Percentiles rank a stretch among this genome's conserved stretches.
Conservation (phyloP, 2,888 invertebrate genomes). For the Vesta saturnalis region DNA sequence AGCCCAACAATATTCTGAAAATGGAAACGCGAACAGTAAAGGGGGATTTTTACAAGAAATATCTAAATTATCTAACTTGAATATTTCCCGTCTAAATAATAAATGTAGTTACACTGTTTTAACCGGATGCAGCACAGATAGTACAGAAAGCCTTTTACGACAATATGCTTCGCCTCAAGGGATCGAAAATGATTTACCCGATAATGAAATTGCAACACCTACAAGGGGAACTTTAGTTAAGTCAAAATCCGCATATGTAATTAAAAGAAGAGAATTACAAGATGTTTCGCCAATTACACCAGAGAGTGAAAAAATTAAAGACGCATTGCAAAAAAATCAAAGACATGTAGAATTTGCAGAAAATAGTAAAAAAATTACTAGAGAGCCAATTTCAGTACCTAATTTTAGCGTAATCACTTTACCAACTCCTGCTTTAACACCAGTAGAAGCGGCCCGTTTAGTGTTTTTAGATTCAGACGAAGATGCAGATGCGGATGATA, state of each 20-base stretch:
- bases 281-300: constrained; percentile 58
- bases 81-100: constrained; percentile 71
- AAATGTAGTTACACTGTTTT: constrained; percentile 79
- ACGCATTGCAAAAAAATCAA: constrained; percentile 41
- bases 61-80: constrained; percentile 76
- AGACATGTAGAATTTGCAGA: constrained; percentile 59
- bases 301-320: constrained; percentile 43
- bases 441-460: constrained; percentile 73
- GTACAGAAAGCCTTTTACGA: constrained; percentile 71
- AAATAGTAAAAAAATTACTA: constrained; percentile 62
- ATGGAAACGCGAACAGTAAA: constrained; percentile 45
- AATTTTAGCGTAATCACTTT: constrained; percentile 72
- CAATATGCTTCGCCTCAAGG: constrained; percentile 55
- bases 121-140: constrained; percentile 68
- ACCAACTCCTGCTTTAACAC: constrained; percentile 73
- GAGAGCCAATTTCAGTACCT: constrained; percentile 79
- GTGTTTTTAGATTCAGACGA: constrained; percentile 78
- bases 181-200: constrained; percentile 46
- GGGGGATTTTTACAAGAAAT: constrained; percentile 72
- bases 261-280: constrained; percentile 63
- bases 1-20: constrained; percentile 51
- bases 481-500: constrained; percentile 63
- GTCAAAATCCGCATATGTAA: constrained; percentile 68
- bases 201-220: constrained; percentile 55
- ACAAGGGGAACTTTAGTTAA: constrained; percentile 63